phyloP scores from a whole-genome alignment of 2,888 invertebrate species.

The Volucella bombylans region DNA sequence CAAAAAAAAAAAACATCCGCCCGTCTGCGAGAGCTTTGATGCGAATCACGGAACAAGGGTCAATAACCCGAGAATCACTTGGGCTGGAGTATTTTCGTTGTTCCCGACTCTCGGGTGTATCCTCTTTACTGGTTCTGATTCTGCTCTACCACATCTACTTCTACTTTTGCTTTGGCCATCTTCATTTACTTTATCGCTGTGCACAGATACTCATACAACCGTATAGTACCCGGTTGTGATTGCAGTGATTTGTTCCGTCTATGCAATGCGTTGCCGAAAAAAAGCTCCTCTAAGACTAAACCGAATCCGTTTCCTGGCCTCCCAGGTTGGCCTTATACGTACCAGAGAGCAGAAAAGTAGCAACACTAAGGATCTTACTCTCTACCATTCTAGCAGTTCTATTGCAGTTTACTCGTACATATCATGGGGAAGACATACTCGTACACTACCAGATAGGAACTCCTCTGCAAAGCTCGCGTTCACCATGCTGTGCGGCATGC shows the following conservation, averaged over 20 bases:
- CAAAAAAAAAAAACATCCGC: conserved; percentile 47
- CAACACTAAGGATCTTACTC: too few species aligned
- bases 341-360: too few species aligned
- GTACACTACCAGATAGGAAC: too few species aligned
- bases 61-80: conserved; percentile 54
- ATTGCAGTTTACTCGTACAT: too few species aligned
- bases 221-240: not conserved
- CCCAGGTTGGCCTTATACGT: too few species aligned
- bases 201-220: too few species aligned
- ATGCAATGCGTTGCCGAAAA: conserved; percentile 45
- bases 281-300: conserved; percentile 53
- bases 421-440: too few species aligned
- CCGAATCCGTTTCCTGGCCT: not conserved
- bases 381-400: too few species aligned
- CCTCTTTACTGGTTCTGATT: not conserved
- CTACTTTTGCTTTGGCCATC: not conserved
- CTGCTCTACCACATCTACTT: not conserved
- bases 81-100: conserved; percentile 36
- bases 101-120: conserved; percentile 13
- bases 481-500: conserved; percentile 46
- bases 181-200: too few species aligned
- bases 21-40: conserved; percentile 56
- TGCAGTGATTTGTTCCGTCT: conserved; percentile 23
- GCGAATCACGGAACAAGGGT: conserved; percentile 58
- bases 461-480: conserved; percentile 28